Evolutionary conservation across 1,140 invertebrate species (phyloP).

Genomic region (Scaptomyza pallida): DNA sequence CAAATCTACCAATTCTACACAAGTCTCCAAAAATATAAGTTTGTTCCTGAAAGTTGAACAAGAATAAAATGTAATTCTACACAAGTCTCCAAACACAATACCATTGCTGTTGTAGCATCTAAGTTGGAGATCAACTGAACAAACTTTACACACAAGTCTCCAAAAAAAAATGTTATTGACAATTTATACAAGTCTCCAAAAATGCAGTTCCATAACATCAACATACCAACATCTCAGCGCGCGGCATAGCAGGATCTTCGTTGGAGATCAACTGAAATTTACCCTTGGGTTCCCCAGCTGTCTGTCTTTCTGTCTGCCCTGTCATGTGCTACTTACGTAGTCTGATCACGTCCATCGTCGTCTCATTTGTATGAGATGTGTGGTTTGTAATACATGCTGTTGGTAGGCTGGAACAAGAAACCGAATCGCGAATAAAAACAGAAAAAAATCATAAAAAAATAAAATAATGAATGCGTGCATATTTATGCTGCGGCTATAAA

Average conservation of each 20-base stretch:
- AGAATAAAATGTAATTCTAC: not conserved
- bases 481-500: slow-evolving; percentile 69
- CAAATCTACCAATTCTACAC: too few relatives aligned
- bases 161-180: too few relatives aligned
- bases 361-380: slow-evolving; percentile 35
- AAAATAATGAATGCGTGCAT: slow-evolving; percentile 31
- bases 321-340: slow-evolving; percentile 26
- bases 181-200: slow-evolving; percentile 19
- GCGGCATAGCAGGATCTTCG: not conserved
- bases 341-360: slow-evolving; percentile 53
- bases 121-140: too few relatives aligned
- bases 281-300: not conserved
- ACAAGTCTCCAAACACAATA: too few relatives aligned
- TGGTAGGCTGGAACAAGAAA: slow-evolving; percentile 27
- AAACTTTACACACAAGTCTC: too few relatives aligned
- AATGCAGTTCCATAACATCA: too few relatives aligned
- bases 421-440: slow-evolving; percentile 18
- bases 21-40: too few relatives aligned
- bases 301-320: not conserved
- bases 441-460: too few relatives aligned
- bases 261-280: not conserved
- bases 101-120: too few relatives aligned
- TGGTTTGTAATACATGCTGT: slow-evolving; percentile 32
- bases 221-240: too few relatives aligned
- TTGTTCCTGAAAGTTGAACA: too few relatives aligned